Base-by-base conservation (phyloP, 1,140 invertebrate species). In the Pseudomyrmex flavicornis region DNA sequence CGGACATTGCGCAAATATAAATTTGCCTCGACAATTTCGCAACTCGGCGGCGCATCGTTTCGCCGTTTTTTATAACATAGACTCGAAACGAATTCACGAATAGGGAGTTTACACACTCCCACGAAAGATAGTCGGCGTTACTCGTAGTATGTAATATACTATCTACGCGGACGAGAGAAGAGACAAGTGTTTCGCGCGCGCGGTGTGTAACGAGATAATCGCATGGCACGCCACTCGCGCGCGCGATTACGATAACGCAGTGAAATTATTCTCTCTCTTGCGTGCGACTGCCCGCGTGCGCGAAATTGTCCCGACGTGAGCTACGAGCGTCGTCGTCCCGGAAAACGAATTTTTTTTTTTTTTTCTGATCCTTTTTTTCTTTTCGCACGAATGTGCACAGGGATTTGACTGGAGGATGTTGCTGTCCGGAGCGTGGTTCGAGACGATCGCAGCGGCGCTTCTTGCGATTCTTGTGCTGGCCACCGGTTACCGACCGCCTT, bases 401-500 rank as follows among this genome's bases (percentile, higher is more conserved):
- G 75, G 52, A 68, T 77, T 85, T 63, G 86, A 84, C 58, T 85
- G 86, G 62, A 85, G 84, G 61, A 93, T 94, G 91, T 74, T 91
- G 35, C 86, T 90, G 63, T 90, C 91, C 70, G 90, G 85, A 73
- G 88, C 88, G 56, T 94, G 92, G 93, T 91, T 93, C 76, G 93
- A 93, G 83, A 85, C 89, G 0, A 88, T 93, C 65, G 91, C 90
- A 15, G 89, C 90, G 20, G 85, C 90, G 66, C 80, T 94, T 35
- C 87, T 93, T 76, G 84, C 92, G 8, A 82, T 93, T 59, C 35
- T 94, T 50, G 82, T 93, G 10, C 72, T 93, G 46, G 91, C 90
- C 12, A 93, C 92, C 7, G 91, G 91, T 54, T 93, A 91, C 68
- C 87, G 91, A 58, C 91, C 93, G 35, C 89, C 91, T 8, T 93